Conservation (phyloP, 2,888 invertebrate species). For the Galeruca laticollis region DNA sequence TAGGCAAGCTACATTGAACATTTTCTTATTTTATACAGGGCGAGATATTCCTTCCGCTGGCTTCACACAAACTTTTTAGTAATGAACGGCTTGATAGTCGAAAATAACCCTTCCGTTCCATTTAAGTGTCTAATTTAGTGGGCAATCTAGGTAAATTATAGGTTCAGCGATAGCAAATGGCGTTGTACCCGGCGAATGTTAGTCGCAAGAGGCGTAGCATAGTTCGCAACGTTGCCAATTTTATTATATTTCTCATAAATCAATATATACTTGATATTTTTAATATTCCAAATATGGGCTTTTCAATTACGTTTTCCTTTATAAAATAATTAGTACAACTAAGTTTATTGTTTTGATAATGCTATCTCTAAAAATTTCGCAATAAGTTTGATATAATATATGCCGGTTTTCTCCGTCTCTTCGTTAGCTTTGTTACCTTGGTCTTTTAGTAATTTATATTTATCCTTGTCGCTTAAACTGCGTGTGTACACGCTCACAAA, state of each 20-base stretch:
- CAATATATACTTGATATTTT: background rate
- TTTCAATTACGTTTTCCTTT: too few relatives aligned
- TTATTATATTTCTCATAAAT: background rate
- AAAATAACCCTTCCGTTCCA: slow-evolving; percentile 37
- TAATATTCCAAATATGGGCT: too few relatives aligned
- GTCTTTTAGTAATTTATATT: too few relatives aligned
- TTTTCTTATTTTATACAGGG: slow-evolving; percentile 7
- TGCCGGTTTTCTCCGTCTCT: too few relatives aligned
- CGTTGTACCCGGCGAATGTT: slow-evolving; percentile 14
- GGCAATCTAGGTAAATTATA: slow-evolving; percentile 40
- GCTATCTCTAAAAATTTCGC: too few relatives aligned
- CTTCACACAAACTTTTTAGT: slow-evolving; percentile 10
- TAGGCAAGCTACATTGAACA: background rate
- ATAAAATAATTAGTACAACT: too few relatives aligned
- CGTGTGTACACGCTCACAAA: too few relatives aligned
- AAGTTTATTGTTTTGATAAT: too few relatives aligned
- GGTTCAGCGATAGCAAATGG: slow-evolving; percentile 31
- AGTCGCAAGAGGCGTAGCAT: slow-evolving; percentile 2
- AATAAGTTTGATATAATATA: too few relatives aligned
- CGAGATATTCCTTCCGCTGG: slow-evolving; percentile 11
- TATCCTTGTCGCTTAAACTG: too few relatives aligned
- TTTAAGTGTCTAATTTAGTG: slow-evolving; percentile 38
- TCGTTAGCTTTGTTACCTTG: too few relatives aligned
- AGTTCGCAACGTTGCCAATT: background rate
- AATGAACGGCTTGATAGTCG: slow-evolving; percentile 10